A percentile compares a stretch with the other conserved stretches of the same genome.
Conservation (phyloP, 2,888 invertebrate species). For the Tenthredo notha region DNA sequence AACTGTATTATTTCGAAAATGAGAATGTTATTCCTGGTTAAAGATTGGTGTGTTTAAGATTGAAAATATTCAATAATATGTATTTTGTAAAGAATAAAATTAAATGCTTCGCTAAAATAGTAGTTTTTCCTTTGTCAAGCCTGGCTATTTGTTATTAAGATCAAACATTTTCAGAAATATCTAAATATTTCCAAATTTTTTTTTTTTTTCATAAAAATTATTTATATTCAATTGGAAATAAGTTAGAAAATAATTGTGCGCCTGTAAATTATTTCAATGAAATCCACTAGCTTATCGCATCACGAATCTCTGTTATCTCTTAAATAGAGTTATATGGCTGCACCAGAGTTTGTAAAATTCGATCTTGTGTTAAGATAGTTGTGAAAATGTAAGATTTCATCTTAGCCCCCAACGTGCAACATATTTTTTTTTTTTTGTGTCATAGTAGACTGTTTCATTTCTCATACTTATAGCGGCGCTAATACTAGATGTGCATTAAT, state of each 20-base stretch:
- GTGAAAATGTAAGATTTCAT: conserved; percentile 42
- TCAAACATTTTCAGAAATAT: conserved; percentile 42
- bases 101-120: conserved; percentile 35
- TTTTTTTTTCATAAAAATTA: not conserved
- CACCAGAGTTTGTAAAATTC: not conserved
- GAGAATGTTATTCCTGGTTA: conserved; percentile 27
- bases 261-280: not conserved
- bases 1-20: conserved; percentile 63
- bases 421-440: conserved; percentile 27
- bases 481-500: conserved; percentile 73
- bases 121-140: conserved; percentile 1
- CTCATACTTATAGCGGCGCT: conserved; percentile 59
- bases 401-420: not conserved
- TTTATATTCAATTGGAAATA: not conserved
- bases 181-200: conserved; percentile 10
- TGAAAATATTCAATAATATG: not conserved
- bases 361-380: not conserved
- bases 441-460: conserved; percentile 36
- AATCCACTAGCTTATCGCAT: not conserved
- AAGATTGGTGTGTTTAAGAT: conserved; percentile 12
- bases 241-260: conserved; percentile 8
- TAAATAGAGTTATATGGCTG: not conserved
- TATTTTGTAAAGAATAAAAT: conserved; percentile 4
- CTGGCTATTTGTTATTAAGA: conserved; percentile 4
- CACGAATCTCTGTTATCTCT: not conserved